Conservation (phyloP, 2,797 vertebrate genomes). For the Sebastes aleutianus region DNA sequence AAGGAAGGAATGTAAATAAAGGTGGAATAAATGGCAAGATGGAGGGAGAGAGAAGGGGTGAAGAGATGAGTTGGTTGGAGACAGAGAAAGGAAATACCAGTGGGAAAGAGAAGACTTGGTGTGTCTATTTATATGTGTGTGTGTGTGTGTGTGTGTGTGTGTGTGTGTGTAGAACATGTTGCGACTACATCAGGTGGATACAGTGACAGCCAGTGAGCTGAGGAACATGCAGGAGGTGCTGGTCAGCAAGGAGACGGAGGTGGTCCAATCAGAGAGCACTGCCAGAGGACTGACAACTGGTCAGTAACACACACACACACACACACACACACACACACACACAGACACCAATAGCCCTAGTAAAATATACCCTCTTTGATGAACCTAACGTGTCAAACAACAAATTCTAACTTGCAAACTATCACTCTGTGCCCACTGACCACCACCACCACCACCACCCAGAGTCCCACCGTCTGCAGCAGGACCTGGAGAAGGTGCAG, state of each 20-base stretch:
- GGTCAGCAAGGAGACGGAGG: slow-evolving; percentile 93
- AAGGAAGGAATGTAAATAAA: not conserved
- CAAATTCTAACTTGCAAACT: not conserved
- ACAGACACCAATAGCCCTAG: not conserved
- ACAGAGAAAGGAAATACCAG: not conserved
- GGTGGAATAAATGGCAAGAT: not conserved
- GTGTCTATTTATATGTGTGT: not conserved
- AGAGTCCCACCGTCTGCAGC: slow-evolving; percentile 92
- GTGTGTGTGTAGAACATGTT: slow-evolving; percentile 85
- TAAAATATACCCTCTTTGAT: not conserved
- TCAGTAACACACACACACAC: slow-evolving; percentile 54
- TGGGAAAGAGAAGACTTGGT: not conserved
- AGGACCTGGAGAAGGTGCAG: slow-evolving; percentile 95
- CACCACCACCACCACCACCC: not conserved
- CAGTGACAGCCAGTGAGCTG: slow-evolving; percentile 90
- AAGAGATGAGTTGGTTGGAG: not conserved
- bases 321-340: not conserved
- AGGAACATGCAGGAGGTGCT: slow-evolving; percentile 96
- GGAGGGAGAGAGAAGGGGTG: not conserved
- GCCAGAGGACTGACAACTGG: slow-evolving; percentile 86
- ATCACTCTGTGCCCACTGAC: not conserved
- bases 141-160: slow-evolving; percentile 20
- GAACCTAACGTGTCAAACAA: not conserved
- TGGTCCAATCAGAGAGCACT: slow-evolving; percentile 95
- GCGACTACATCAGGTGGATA: slow-evolving; percentile 88